A percentile compares a stretch with the other conserved stretches of the same genome.
These are phyloP conservation scores for Cylas formicarius DNA, from an alignment of 1,140 invertebrate species.

Conservation along the genomic window DNA sequence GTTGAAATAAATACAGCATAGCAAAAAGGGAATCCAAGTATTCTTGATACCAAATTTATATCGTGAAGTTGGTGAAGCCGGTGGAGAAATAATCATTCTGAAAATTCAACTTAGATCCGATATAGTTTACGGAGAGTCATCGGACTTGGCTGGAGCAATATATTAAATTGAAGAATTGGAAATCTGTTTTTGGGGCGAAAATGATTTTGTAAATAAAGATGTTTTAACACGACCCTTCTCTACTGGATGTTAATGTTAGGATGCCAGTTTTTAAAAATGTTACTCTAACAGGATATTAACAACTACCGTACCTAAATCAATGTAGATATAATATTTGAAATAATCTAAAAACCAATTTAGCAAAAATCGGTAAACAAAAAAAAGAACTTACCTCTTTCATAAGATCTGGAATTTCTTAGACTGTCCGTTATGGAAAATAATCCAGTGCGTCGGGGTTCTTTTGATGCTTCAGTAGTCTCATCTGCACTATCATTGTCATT, in stretches of 20 bases:
- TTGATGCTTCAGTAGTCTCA: background rate
- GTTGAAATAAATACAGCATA: no score
- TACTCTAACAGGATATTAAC: background rate
- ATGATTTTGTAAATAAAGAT: background rate
- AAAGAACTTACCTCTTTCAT: conserved; percentile 1
- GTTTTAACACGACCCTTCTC: background rate
- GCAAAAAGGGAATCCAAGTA: no score
- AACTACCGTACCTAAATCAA: background rate
- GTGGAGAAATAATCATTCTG: no score
- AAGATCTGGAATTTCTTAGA: conserved; percentile 6
- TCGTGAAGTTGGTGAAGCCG: no score
- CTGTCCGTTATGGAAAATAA: conserved; percentile 14
- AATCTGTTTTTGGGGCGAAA: no score
- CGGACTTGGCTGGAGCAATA: no score
- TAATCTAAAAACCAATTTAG: background rate
- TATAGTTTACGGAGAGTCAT: no score
- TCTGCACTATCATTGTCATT: conserved; percentile 10
- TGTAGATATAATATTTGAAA: background rate
- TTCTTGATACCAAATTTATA: no score
- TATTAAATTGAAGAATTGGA: no score
- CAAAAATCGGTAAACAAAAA: background rate
- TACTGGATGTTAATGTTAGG: background rate
- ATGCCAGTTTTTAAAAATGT: background rate
- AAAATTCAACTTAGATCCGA: no score
- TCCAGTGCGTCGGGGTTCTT: conserved; percentile 11